These are phyloP conservation scores for Sinocyclocheilus rhinocerous DNA, from an alignment of 2,113 vertebrate species.

Conservation along the genomic window DNA sequence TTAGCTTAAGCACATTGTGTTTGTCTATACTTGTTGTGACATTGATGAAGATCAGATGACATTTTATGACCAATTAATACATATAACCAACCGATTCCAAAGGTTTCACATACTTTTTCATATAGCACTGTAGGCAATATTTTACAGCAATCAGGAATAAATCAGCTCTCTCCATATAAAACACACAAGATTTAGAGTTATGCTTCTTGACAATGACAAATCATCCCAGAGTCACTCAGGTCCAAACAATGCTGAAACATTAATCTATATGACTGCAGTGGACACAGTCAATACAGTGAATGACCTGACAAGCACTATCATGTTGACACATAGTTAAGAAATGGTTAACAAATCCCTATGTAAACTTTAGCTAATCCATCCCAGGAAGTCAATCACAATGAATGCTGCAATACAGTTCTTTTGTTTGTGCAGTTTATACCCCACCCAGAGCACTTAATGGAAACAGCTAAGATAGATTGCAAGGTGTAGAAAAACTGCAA, in stretches of 20 bases:
- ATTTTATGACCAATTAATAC: not conserved
- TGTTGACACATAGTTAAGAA: slow-evolving; percentile 54
- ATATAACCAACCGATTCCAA: not conserved
- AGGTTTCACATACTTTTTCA: not conserved
- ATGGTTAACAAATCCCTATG: slow-evolving; percentile 54
- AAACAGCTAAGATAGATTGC: slow-evolving; percentile 39
- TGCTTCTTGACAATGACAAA: slow-evolving; percentile 32
- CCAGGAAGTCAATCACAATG: slow-evolving; percentile 53
- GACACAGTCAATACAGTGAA: slow-evolving; percentile 36
- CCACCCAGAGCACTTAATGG: slow-evolving; percentile 45
- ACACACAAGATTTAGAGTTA: not conserved
- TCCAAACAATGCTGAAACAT: slow-evolving; percentile 27
- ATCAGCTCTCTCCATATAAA: not conserved
- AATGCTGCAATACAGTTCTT: slow-evolving; percentile 34
- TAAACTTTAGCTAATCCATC: slow-evolving; percentile 51
- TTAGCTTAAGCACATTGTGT: too few relatives aligned
- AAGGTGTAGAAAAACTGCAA: slow-evolving; percentile 15
- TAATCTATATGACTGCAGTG: slow-evolving; percentile 8
- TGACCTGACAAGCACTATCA: slow-evolving; percentile 52
- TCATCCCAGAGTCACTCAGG: not conserved
- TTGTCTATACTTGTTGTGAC: too few relatives aligned
- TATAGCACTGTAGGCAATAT: not conserved
- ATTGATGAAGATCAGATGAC: not conserved
- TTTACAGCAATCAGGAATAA: not conserved
- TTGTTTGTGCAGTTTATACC: slow-evolving; percentile 38